Evolutionary conservation across 2,888 invertebrate species (phyloP), one percentile per base, ranked within the genome.

Genomic region (Notodonta dromedarius): DNA sequence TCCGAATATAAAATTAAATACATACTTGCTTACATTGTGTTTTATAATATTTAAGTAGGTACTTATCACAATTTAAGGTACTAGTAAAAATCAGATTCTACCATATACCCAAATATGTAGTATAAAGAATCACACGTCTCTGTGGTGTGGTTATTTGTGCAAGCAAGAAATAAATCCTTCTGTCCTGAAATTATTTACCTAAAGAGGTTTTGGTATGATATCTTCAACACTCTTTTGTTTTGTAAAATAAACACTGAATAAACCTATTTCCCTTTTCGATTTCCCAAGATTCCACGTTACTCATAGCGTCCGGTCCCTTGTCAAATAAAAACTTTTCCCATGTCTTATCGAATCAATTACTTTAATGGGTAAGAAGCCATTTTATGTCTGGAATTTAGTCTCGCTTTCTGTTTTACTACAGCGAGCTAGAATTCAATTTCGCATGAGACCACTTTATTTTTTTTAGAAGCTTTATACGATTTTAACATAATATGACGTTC

Each of bases 281-380:
- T 87, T 84, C 80, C 85, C 80, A 76, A 78, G 81, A 83, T 83
- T 88, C 80, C 77, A 71, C 85, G 84, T 86, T 81, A 84, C 83
- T 87, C 88, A 89, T 88, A 87, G 80, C 83, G 78, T 77, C 71
- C 74, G 77, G 87, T 89, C 91, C 91, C 91, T 88, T 88, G 89
- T 90, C 90, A 90, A 91, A 90, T 88, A 86, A 84, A 91, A 90
- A 92, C 85, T 89, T 91, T 88, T 81, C 84, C 83, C 83, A 83
- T 87, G 86, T 90, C 88, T 88, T 90, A 88, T 89, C 81, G 86
- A 90, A 90, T 90, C 91, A 90, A 90, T 91, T 89, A 90, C 90
- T 85, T 81, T 88, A 87, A 90, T 87, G 83, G 88, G 76, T 74
- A 81, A 79, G 82, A 82, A 85, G 79, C 79, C 77, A 79, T 80